A percentile compares a stretch with the other conserved stretches of the same genome.
phyloP scores from a whole-genome alignment of 2,113 vertebrate species.

The Tragelaphus buxtoni region DNA sequence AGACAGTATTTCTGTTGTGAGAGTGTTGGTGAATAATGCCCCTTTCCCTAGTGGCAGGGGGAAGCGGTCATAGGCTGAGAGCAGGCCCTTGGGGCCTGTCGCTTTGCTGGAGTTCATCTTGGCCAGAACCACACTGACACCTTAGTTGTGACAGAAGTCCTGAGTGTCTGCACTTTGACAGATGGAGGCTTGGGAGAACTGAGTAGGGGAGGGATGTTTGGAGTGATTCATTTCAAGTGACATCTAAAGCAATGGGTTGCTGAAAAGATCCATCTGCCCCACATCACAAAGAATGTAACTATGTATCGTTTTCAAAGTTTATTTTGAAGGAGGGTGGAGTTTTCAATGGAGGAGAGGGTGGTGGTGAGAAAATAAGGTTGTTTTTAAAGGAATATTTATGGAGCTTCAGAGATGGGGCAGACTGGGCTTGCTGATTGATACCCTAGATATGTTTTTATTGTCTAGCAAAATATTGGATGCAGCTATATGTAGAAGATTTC shows the following conservation, averaged over 20 bases:
- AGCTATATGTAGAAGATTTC: constrained; percentile 43
- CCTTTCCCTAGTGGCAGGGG: constrained; percentile 70
- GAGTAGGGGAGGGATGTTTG: constrained; percentile 74
- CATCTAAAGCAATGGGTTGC: constrained; percentile 73
- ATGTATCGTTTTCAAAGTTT: constrained; percentile 36
- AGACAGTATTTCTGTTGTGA: constrained; percentile 79
- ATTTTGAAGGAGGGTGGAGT: constrained; percentile 52
- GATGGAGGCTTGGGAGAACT: constrained; percentile 75
- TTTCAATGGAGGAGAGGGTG: not conserved
- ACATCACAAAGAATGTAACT: constrained; percentile 38
- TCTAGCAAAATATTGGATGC: constrained; percentile 69
- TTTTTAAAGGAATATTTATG: constrained; percentile 48
- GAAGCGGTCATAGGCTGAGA: constrained; percentile 73
- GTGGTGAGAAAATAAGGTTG: not conserved
- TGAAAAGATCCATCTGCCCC: constrained; percentile 63
- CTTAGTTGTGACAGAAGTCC: constrained; percentile 72
- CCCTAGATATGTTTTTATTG: constrained; percentile 62
- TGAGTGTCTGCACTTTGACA: constrained; percentile 73
- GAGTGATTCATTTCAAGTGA: constrained; percentile 72
- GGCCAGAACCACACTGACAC: constrained; percentile 41
- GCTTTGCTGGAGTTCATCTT: constrained; percentile 57
- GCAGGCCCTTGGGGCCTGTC: constrained; percentile 56
- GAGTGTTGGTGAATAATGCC: constrained; percentile 85
- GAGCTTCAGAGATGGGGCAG: constrained; percentile 27
- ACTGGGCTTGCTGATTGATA: constrained; percentile 26